phyloP scores from a whole-genome alignment of 2,888 invertebrate species.

The Arrhopalites spinosus region DNA sequence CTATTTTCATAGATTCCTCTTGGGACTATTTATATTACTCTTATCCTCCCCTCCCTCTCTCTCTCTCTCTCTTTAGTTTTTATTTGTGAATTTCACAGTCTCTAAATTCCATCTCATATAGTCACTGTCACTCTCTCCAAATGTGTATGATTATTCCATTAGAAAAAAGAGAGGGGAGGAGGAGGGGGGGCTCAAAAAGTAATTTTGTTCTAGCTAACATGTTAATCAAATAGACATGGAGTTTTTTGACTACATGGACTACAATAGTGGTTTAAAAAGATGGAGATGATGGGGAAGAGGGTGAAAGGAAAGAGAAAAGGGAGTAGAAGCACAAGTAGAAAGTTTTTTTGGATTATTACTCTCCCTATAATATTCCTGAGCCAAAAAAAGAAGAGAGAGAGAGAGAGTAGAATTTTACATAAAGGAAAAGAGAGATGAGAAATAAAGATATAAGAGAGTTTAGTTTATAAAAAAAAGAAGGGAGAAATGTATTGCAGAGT shows the following conservation, averaged over 20 bases:
- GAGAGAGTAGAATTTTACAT: not conserved
- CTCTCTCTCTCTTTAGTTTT: too few relatives aligned
- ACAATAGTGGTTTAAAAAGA: not conserved
- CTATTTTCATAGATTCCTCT: not conserved
- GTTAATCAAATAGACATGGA: too few relatives aligned
- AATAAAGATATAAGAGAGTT: too few relatives aligned
- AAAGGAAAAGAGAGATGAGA: too few relatives aligned
- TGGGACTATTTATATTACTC: constrained; percentile 33
- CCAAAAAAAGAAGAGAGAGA: too few relatives aligned
- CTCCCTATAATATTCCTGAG: too few relatives aligned
- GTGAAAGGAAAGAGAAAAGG: not conserved
- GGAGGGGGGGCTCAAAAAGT: too few relatives aligned
- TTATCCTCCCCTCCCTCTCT: constrained; percentile 2
- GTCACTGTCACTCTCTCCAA: constrained; percentile 8
- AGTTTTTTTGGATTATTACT: not conserved
- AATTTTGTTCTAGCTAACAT: constrained; percentile 31
- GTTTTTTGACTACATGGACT: too few relatives aligned
- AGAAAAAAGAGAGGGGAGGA: too few relatives aligned
- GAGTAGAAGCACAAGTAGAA: not conserved
- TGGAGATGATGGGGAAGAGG: not conserved
- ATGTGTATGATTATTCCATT: constrained; percentile 34
- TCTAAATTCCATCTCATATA: not conserved
- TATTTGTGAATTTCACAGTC: not conserved
- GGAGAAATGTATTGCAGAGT: not conserved
- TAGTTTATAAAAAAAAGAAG: not conserved